phyloP scores from a whole-genome alignment of 2,888 invertebrate species.

The Rhagium mordax region DNA sequence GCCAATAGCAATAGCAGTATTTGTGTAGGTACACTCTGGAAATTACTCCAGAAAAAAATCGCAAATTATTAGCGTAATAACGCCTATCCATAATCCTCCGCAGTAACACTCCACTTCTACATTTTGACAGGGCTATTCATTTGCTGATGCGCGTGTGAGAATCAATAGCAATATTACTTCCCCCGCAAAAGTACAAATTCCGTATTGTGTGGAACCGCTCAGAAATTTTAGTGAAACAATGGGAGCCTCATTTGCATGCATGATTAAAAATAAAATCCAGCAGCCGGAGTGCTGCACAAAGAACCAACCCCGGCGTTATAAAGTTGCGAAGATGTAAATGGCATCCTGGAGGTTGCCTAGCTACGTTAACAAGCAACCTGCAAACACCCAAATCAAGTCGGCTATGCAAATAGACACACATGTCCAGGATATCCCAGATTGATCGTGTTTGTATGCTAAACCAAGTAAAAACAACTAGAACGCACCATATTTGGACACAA shows the following conservation, averaged over 20 bases:
- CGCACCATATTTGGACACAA: conserved; percentile 48
- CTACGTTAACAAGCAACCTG: conserved; percentile 50
- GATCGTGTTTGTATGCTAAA: conserved; percentile 53
- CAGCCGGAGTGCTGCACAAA: conserved; percentile 32
- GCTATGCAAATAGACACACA: conserved; percentile 52
- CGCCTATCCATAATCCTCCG: too few species aligned
- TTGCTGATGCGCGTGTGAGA: not conserved
- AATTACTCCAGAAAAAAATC: too few species aligned
- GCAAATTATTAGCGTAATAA: too few species aligned
- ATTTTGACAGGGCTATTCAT: not conserved
- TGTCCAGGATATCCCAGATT: conserved; percentile 46
- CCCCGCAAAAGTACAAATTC: not conserved
- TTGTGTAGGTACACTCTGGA: too few species aligned
- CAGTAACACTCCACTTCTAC: not conserved
- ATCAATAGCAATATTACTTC: conserved; percentile 18
- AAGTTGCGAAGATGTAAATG: conserved; percentile 47
- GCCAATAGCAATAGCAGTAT: too few species aligned
- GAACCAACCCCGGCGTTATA: conserved; percentile 36
- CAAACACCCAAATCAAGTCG: conserved; percentile 52
- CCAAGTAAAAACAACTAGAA: conserved; percentile 49
- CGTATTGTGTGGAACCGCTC: conserved; percentile 1
- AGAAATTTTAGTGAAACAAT: not conserved
- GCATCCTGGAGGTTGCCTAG: conserved; percentile 26
- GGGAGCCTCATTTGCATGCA: conserved; percentile 17
- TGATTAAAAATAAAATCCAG: conserved; percentile 37